phyloP scores from a whole-genome alignment of 2,113 vertebrate species.

The Bufo bufo region DNA sequence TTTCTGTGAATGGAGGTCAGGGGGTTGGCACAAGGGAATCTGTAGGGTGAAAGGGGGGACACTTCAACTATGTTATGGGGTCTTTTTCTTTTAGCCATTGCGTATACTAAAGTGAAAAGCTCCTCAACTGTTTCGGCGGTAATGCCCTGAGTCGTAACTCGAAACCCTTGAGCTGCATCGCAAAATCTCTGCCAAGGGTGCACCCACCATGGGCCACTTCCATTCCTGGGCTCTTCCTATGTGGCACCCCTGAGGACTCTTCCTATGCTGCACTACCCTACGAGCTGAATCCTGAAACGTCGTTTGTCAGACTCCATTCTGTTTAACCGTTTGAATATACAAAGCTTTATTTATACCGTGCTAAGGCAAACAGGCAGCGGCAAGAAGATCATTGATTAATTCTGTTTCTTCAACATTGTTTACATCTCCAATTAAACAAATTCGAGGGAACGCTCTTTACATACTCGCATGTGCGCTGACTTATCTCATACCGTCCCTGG shows the following conservation, averaged over 20 bases:
- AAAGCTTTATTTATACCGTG: not conserved
- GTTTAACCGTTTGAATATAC: slow-evolving; percentile 3
- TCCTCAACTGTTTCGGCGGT: no score
- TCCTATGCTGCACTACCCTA: not conserved
- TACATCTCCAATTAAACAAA: slow-evolving; percentile 9
- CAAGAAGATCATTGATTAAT: slow-evolving; percentile 7
- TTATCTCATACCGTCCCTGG: not conserved
- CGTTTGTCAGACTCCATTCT: not conserved
- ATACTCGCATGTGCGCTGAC: not conserved
- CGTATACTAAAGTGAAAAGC: no score
- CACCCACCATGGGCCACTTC: no score
- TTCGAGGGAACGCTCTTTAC: not conserved
- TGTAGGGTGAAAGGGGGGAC: not conserved
- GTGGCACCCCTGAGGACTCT: not conserved
- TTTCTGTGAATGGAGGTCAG: no score
- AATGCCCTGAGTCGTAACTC: no score
- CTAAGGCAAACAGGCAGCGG: not conserved
- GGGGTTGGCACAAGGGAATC: not conserved
- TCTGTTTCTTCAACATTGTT: not conserved
- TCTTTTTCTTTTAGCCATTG: not conserved
- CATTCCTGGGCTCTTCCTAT: not conserved
- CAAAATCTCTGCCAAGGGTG: no score
- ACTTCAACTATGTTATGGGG: not conserved
- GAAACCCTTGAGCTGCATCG: no score
- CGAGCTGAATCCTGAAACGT: not conserved